Base-by-base conservation (phyloP, 37 sponge, comb jelly and placozoan genomes). In the Geodia barretti region DNA sequence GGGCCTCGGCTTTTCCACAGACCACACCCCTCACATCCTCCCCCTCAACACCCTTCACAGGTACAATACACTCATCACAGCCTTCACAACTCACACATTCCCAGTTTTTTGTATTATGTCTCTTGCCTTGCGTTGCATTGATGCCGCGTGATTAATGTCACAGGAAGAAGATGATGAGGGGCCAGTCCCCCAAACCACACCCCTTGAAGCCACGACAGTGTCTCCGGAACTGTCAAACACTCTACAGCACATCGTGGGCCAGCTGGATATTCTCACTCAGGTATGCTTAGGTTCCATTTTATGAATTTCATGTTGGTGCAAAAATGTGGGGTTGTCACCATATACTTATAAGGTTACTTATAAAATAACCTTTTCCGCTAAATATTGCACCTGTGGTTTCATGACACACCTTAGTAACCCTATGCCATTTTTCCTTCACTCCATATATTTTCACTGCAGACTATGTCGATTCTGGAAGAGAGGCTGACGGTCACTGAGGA, bases 211-310 rank as follows among this genome's bases (percentile, higher is more conserved):
- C 54, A 87, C 88, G 90, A 64, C 83, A 4, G 91, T 98, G 74
- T 87, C 98, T 0, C 94, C 98, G 3, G 90, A 96, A 54, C 79
- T 98, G 35, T 82, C 96, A 20, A 84, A 36, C 47, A 90, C 98
- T 5, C 84, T 98, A 38, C 90, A 98, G 76, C 98, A 95, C 76
- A 93, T 98, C 63, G 97, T 93, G 17, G 90, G 92, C 24, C 98
- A 98, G 74, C 79, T 98, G 63, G 98, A 98, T 78, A 88, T 98
- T 21, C 78, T 98, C 17, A 98, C 98, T 73, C 95, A 95, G 84
- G 96, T 95, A 74, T 0, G 68, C 41, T 25, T 5, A 31, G n/a
- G n/a, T n/a, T 37, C 37, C 8, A 38, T 40, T 40, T 30, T 33
- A 17, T 61, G 9, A 14, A 25, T 47, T 64, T 67, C 28, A 67